phyloP scores from a whole-genome alignment of 2,797 vertebrate species.

The Astyanax mexicanus region DNA sequence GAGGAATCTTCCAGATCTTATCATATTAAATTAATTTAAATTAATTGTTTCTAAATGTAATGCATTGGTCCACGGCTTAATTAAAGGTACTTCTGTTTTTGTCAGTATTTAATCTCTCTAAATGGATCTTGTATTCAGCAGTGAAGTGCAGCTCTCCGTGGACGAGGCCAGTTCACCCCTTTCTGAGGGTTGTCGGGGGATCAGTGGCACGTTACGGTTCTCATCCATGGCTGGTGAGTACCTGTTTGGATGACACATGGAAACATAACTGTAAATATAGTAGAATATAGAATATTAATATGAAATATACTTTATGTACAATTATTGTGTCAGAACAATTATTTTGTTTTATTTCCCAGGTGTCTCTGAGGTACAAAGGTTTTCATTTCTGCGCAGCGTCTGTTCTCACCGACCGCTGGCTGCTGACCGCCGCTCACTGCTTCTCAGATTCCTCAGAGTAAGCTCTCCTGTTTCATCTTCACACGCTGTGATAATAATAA shows the following conservation, averaged over 20 bases:
- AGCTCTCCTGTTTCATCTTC: background rate
- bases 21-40: no score
- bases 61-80: no score
- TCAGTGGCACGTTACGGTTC: constrained; percentile 67
- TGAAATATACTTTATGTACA: background rate
- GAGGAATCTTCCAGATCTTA: no score
- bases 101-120: background rate
- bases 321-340: no score
- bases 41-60: no score
- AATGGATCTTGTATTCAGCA: constrained; percentile 52
- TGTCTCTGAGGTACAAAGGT: constrained; percentile 81
- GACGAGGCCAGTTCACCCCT: constrained; percentile 40
- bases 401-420: constrained; percentile 82
- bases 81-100: no score
- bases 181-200: constrained; percentile 76
- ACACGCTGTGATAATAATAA: background rate
- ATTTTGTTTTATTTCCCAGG: constrained; percentile 69
- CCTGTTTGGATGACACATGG: background rate
- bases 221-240: constrained; percentile 76
- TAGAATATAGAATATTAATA: background rate
- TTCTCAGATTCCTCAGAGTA: constrained; percentile 70
- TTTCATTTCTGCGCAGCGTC: constrained; percentile 88
- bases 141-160: constrained; percentile 69
- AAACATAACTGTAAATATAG: background rate
- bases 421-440: constrained; percentile 90